Evolutionary conservation across 2,888 invertebrate species (phyloP).

Genomic region (Eupithecia inturbata): DNA sequence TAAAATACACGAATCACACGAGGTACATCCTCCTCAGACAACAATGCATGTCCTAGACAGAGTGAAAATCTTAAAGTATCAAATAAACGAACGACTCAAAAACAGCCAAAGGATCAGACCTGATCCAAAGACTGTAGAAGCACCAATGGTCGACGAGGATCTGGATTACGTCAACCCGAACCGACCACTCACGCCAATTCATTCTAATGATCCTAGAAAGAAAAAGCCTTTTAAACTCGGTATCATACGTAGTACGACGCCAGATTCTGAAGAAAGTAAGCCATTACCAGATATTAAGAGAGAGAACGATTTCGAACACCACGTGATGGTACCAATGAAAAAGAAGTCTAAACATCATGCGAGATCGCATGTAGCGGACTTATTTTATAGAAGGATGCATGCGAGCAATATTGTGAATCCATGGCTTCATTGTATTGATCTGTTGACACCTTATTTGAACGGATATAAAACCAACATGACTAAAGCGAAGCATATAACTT

Average conservation of each 20-base stretch:
- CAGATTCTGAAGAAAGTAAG: not conserved
- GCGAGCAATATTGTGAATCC: conserved; percentile 34
- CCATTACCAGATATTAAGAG: no score
- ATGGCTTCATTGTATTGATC: conserved; percentile 56
- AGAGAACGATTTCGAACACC: not conserved
- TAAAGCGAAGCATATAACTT: conserved; percentile 20
- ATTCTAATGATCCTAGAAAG: not conserved
- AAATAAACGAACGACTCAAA: not conserved
- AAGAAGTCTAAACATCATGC: not conserved
- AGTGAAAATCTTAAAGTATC: not conserved
- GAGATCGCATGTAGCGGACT: conserved; percentile 30
- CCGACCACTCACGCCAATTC: not conserved
- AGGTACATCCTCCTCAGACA: not conserved
- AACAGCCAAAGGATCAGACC: not conserved
- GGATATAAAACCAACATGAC: conserved; percentile 49
- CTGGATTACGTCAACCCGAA: not conserved
- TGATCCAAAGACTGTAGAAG: not conserved
- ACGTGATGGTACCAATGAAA: not conserved
- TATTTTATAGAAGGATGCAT: conserved; percentile 47
- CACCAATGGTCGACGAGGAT: not conserved
- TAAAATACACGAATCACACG: not conserved
- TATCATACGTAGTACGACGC: not conserved
- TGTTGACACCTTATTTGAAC: conserved; percentile 55
- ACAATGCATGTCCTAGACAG: not conserved
- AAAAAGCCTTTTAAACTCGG: not conserved